A percentile compares a stretch with the other conserved stretches of the same genome.
Evolutionary conservation across 92 coral and sea anemone genomes (phyloP).

Genomic region (Palythoa heliodiscus): DNA sequence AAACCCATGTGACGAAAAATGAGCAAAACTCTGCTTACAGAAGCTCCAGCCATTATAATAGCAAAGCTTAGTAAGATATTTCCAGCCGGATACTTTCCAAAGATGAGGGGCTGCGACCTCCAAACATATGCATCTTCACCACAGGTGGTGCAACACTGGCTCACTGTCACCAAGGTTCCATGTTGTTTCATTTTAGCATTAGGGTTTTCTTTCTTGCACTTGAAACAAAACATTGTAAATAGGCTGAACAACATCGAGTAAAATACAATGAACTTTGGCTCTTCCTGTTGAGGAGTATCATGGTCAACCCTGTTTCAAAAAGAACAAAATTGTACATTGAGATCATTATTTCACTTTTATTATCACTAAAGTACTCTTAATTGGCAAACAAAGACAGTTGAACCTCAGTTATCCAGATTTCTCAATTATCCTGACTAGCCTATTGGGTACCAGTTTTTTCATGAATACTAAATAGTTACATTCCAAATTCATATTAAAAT

Average conservation of each 20-base stretch:
- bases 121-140: slow-evolving; percentile 9
- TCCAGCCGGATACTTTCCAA: slow-evolving; percentile 65
- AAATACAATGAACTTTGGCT: too few relatives aligned
- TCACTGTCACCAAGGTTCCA: not conserved
- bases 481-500: too few relatives aligned
- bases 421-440: too few relatives aligned
- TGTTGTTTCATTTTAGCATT: too few relatives aligned
- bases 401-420: too few relatives aligned
- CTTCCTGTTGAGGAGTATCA: not conserved
- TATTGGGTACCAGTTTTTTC: too few relatives aligned
- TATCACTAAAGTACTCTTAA: not conserved
- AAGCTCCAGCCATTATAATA: slow-evolving; percentile 69
- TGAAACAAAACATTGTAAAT: too few relatives aligned
- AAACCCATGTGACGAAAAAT: slow-evolving; percentile 62
- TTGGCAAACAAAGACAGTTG: too few relatives aligned
- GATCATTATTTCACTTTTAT: not conserved
- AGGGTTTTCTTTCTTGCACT: too few relatives aligned
- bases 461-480: too few relatives aligned
- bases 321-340: not conserved
- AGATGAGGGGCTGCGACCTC: slow-evolving; percentile 66
- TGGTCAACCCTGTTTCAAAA: not conserved
- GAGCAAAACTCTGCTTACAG: slow-evolving; percentile 59
- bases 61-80: slow-evolving; percentile 61
- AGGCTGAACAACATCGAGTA: too few relatives aligned
- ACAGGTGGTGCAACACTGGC: not conserved